Evolutionary conservation across 2,888 invertebrate species (phyloP), one percentile per base, ranked within the genome.

Genomic region (Portevinia maculata): DNA sequence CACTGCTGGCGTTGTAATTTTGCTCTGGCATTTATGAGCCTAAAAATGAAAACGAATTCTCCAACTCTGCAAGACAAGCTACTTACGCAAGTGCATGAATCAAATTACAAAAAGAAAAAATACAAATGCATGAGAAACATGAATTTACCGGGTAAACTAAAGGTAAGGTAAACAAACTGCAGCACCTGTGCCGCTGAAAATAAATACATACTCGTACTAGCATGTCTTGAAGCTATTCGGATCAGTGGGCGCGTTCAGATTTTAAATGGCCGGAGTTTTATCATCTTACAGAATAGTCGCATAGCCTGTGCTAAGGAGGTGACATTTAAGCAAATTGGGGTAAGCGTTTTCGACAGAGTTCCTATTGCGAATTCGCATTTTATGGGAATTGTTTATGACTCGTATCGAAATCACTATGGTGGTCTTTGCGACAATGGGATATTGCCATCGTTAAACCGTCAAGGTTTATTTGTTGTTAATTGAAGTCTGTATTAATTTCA

Each of bases 71-170:
- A 32, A 19, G 15, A 32, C 34, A 53, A 19, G 57, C 24, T 57
- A 15, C 57, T 57, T 57, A 57, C 57, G 57, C 57, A 57, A 57
- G 57, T 24, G 57, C 39, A 39, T 28, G 24, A 57, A 39, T 57
- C n/a, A 39, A 39, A 57, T 57, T 57, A 24, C 44, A 19, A 24
- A 39, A 13, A 21, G 5, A 24, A 24, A 24, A 24, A 24, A 24
- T 24, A 21, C 6, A 48, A 21, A 8, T 17, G 13, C 52, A 6
- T 52, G 15, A 52, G 32, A 30, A 11, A 28, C 21, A 13, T 15
- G 19, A 39, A 39, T 34, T 32, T 50, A 15, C 15, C 21, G n/a
- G 30, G 9, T 19, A 17, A 19, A 37, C 19, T n/a, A 7, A 13
- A 21, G 34, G 19, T 11, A 8, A 34, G 34, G 34, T n/a, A 19